Evolutionary conservation across 30 jellyfish, hydroid and myxozoan species (phyloP), one percentile per base, ranked within the genome.

Genomic region (Turritopsis dohrnii): DNA sequence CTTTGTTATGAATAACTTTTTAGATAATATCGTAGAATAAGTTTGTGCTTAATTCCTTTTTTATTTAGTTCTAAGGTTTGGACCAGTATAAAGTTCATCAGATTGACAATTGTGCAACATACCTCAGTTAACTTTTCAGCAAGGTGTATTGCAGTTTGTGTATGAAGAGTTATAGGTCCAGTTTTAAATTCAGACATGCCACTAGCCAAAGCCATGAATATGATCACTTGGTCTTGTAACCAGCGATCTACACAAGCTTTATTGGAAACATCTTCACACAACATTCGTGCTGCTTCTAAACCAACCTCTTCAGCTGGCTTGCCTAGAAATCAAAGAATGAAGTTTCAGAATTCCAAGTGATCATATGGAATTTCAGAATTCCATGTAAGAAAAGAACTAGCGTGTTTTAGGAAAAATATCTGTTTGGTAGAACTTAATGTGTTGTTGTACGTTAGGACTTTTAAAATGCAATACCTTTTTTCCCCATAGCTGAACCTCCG

Each of bases 191-290:
- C 84, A 22, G 96, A 89, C 22, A 28, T 22, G 71, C 96, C 96
- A 28, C 54, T 52, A 18, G 96, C 90, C 7, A 89, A 71, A 20
- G 96, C 96, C 96, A 89, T 89, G 19, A 84, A 73, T 9, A 89
- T 26, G 75, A 89, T 89, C 83, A 89, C n/a, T 90, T 89, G 96
- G 76, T 89, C 96, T 60, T 89, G 96, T 41, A 89, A 65, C 29
- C 79, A 81, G 30, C 73, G 85, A 74, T 89, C 96, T 21, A 89
- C 94, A 71, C 96, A 89, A 52, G 87, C 90, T 74, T 85, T 71
- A 26, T 60, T 28, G 52, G 52, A 28, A 25, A 89, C 52, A 30
- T 80, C 85, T 65, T 74, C 53, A 8, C 83, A 28, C 71, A 89
- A 69, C 80, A 71, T 81, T 53, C 85, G 82, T 5, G 96, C 94